Percentiles rank a stretch among this genome's conserved stretches.
phyloP scores from a whole-genome alignment of 37 sponge, comb jelly and placozoan species.

The Chondrilla cf. caribensis region DNA sequence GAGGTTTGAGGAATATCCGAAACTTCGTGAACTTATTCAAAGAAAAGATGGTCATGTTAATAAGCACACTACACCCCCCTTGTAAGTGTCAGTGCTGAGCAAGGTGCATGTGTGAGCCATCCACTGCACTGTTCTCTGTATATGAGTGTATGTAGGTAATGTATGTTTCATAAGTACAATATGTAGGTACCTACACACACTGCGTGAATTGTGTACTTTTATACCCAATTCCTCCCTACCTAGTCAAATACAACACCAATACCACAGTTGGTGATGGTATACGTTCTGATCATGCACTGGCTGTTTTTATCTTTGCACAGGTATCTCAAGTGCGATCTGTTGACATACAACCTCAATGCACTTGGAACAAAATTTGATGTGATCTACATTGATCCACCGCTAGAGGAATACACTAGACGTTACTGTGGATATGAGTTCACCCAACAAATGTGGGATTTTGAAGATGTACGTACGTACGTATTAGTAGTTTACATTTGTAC shows the following conservation, averaged over 20 bases:
- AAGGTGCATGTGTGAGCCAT: too few species aligned
- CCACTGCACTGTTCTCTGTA: too few species aligned
- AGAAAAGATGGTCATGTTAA: conserved; percentile 65
- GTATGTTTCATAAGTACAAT: not conserved
- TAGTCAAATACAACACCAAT: too few species aligned
- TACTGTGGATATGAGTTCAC: conserved; percentile 71
- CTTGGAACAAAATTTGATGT: conserved; percentile 87
- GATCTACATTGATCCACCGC: conserved; percentile 85
- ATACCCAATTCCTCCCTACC: too few species aligned
- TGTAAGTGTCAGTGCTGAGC: conserved; percentile 1
- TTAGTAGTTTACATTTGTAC: too few species aligned
- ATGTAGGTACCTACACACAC: not conserved
- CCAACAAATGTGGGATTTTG: conserved; percentile 83
- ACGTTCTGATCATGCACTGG: not conserved
- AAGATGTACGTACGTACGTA: conserved; percentile 46
- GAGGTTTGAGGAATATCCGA: conserved; percentile 95
- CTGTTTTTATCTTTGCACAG: too few species aligned
- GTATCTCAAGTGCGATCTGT: conserved; percentile 61
- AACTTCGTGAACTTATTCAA: conserved; percentile 88
- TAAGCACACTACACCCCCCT: conserved; percentile 10
- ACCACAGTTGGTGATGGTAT: too few species aligned
- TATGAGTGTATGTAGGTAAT: not conserved
- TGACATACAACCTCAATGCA: conserved; percentile 50
- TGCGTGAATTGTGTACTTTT: too few species aligned
- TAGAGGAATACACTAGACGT: conserved; percentile 90